Base-by-base conservation (phyloP, 1,140 invertebrate genomes). In the Papilio helenus region DNA sequence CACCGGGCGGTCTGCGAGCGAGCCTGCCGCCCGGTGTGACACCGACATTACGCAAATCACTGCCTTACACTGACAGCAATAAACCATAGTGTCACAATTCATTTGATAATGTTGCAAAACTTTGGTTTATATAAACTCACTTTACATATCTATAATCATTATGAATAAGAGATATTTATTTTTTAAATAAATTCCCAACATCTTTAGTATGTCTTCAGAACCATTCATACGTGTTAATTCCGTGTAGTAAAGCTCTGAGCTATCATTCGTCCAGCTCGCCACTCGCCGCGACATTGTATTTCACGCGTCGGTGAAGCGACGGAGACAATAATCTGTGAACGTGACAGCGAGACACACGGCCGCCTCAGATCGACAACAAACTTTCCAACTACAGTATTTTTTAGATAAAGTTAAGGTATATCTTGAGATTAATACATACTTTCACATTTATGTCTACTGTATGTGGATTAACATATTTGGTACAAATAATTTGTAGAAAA, bases 171-270 rank as follows among this genome's bases (percentile, higher is more conserved):
- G 34, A 39, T 39, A 39, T 39, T 39, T 1, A 39, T 39, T 39
- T 39, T 8, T 7, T 8, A 39, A 39, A 39, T 39, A 39, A 39
- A 39, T 39, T 39, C 34, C 44, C 14, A 61, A 61, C 58, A 26
- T 14, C 14, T 61, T 61, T 10, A 61, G 20, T 29, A 61, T 10
- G 23, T 26, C 9, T 26, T 23, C 9, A 23, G 9, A 12, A 20
- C 26, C 51, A 58, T 77, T 77, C 29, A 77, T 76, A 76, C 51
- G 42, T 77, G 74, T 77, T 77, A 77, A 77, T 61, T 9, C 55
- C 34, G 29, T 77, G 74, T 58, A 77, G 23, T 46, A 23, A 16
- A 74, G 20, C 29, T 20, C n/a, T 42, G 34, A 34, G 23, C 49
- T 23, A 44, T 42, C 34, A 61, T 58, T 14, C 39, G 39, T 77